Evolutionary conservation across 2,797 vertebrate genomes (phyloP).

Genomic region (Cottoperca gobio): DNA sequence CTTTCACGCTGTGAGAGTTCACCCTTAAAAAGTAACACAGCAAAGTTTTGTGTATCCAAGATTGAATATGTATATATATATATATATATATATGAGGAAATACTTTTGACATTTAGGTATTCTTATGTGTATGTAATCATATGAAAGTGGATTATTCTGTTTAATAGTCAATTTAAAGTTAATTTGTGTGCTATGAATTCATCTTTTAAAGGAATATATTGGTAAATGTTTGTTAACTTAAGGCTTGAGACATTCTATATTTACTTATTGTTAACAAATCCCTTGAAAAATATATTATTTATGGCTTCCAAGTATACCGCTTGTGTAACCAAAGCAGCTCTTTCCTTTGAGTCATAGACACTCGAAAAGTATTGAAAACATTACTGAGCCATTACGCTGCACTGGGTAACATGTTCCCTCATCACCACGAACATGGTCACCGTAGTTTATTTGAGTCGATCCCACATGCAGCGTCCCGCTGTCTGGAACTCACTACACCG

Average conservation of each 20-base stretch:
- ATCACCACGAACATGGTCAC: background rate
- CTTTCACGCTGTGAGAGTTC: background rate
- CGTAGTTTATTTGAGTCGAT: constrained; percentile 21
- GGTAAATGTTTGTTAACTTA: background rate
- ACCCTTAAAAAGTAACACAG: background rate
- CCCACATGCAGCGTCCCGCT: too few relatives aligned
- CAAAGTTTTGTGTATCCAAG: background rate
- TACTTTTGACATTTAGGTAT: background rate
- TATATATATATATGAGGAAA: too few relatives aligned
- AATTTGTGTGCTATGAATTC: too few relatives aligned
- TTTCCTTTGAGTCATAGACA: background rate
- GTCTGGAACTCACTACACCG: too few relatives aligned
- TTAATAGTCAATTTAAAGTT: background rate
- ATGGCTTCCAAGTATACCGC: background rate
- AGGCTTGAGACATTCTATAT: background rate
- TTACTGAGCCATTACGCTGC: constrained; percentile 13
- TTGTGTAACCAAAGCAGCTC: background rate
- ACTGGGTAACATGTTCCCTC: constrained; percentile 1
- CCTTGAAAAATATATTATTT: background rate
- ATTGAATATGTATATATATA: background rate
- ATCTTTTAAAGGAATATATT: too few relatives aligned
- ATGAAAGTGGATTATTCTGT: background rate
- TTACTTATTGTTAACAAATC: constrained; percentile 1
- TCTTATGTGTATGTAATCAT: background rate
- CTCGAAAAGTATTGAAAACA: constrained; percentile 8